phyloP scores from a whole-genome alignment of 2,888 invertebrate species.

The Liposcelis brunnea region DNA sequence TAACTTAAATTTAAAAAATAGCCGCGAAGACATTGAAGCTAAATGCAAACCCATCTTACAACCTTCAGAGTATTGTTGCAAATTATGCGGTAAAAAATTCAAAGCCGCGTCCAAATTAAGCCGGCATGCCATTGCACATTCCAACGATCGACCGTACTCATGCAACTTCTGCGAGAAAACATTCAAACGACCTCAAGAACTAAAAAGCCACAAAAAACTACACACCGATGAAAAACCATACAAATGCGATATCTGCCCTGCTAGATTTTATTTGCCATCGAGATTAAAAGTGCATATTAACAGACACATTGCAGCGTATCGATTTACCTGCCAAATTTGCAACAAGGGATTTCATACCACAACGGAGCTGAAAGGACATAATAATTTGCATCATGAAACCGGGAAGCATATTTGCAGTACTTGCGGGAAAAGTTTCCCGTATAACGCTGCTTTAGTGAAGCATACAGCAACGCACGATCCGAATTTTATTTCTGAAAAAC shows the following conservation, averaged over 20 bases:
- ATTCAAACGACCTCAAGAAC: background rate
- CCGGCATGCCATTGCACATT: background rate
- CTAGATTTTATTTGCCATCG: background rate
- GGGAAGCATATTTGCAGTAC: constrained; percentile 10
- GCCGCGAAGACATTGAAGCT: no score
- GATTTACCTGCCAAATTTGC: constrained; percentile 11
- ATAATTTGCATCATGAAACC: constrained; percentile 13
- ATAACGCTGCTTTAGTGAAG: constrained; percentile 12
- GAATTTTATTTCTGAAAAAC: constrained; percentile 3
- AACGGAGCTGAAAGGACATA: constrained; percentile 13
- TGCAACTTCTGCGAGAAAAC: background rate
- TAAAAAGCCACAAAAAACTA: background rate
- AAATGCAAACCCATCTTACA: no score
- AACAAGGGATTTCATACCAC: constrained; percentile 14
- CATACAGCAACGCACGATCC: constrained; percentile 12
- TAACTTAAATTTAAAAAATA: no score
- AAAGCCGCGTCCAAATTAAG: background rate
- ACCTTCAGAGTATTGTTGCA: background rate
- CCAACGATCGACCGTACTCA: background rate
- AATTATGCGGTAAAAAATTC: background rate
- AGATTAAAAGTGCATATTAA: background rate
- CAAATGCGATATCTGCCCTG: background rate
- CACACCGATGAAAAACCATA: background rate
- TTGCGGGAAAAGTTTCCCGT: constrained; percentile 12
- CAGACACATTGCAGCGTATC: background rate